Evolutionary conservation across 2,888 invertebrate species (phyloP).

Genomic region (Athrips mouffetella): DNA sequence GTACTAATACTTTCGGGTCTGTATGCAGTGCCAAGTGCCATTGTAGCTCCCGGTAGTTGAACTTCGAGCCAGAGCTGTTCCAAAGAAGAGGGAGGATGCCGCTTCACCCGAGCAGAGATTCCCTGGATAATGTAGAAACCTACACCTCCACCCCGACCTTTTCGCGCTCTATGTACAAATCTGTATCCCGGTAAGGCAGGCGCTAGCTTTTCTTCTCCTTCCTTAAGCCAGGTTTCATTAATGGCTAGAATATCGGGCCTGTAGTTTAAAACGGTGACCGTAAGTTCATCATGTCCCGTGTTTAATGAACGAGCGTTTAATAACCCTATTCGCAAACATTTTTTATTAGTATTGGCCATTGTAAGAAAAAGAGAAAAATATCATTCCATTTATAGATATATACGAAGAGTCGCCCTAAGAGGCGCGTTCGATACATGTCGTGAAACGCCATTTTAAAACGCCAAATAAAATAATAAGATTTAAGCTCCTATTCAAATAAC

Average conservation of each 20-base stretch:
- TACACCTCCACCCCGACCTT: conserved; percentile 13
- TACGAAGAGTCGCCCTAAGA: no score
- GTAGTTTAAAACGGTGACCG: conserved; percentile 2
- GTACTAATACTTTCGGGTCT: conserved; percentile 21
- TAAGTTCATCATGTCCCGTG: conserved; percentile 18
- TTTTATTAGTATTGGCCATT: conserved; percentile 1
- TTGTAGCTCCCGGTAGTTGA: conserved; percentile 15
- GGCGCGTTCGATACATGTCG: no score
- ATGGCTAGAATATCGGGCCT: conserved; percentile 19
- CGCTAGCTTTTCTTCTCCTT: conserved; percentile 11
- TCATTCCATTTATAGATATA: no score
- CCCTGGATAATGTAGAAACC: conserved; percentile 20
- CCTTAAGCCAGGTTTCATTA: conserved; percentile 20
- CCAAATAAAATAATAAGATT: no score
- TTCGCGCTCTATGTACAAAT: conserved; percentile 10
- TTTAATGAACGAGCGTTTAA: conserved; percentile 18
- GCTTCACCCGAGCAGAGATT: conserved; percentile 13
- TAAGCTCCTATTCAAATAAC: no score
- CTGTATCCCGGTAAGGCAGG: conserved; percentile 10
- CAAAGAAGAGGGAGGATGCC: conserved; percentile 19
- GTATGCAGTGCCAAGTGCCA: conserved; percentile 27
- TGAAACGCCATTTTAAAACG: no score
- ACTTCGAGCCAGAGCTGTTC: conserved; percentile 30
- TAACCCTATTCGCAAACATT: conserved; percentile 14
- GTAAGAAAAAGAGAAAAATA: no score